Base-by-base conservation (phyloP, 2,888 invertebrate genomes). In the Petrolisthes cinctipes region DNA sequence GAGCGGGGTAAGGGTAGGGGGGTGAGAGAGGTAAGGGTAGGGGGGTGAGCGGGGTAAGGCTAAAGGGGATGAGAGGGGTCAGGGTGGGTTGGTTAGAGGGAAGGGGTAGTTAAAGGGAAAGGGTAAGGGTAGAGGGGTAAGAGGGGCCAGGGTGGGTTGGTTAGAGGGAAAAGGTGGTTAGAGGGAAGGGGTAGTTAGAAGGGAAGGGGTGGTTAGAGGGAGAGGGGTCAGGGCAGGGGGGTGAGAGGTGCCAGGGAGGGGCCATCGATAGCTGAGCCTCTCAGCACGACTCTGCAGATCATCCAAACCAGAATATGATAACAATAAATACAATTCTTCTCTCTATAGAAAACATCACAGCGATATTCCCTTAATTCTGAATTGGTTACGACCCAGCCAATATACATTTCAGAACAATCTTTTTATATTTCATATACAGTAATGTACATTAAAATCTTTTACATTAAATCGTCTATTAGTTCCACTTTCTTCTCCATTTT, bases 271-370 rank as follows among this genome's bases (percentile, higher is more conserved):
- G 54, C 61, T 75, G 53, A 51, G 14, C 61, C 75, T 82, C 51
- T n/a, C 86, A 76, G 76, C 66, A 82, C 82, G 86, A 86, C 86
- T 82, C 75, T 82, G 86, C 86, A 86, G 81, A 86, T 86, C 86
- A 82, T 76, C 61, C 53, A 56, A 53, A 56, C 20, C 37, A 81
- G 86, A 81, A 86, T n/a, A 86, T 86, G 82, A 82, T 86, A 82
- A 82, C 75, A n/a, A 82, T 56, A 73, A 86, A 37, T 37, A 37
- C 37, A 37, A 37, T 37, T 37, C 37, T 2, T 37, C 37, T 37
- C 37, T 37, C 37, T 37, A 37, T 37, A 37, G 37, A 37, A 37
- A 37, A 37, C 37, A 37, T 37, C 37, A 37, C 2, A 37, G 2
- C 37, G 37, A 37, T 37, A 37, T 37, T 37, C 37, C 37, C 37